Base-by-base conservation (phyloP, 2,113 vertebrate species). In the Sebastes fasciatus region DNA sequence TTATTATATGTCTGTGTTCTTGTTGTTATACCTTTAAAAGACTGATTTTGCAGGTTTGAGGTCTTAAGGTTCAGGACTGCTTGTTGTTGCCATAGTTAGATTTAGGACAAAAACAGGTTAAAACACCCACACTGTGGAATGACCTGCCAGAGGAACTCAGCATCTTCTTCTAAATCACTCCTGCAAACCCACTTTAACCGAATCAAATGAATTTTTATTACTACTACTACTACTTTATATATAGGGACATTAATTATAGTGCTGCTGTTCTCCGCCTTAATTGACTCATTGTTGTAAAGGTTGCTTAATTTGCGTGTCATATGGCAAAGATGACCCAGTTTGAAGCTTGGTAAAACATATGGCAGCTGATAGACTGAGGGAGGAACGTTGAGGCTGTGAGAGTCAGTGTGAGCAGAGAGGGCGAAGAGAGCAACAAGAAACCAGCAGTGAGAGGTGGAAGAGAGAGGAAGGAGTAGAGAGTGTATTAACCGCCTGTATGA, bases 401-500 rank as follows among this genome's bases (percentile, higher is more conserved):
- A 49, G 67, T 42, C 6, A 40, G 52, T 13, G 21, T 64, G 42
- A 63, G 66, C 13, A 48, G 57, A 21, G 67, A 75, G 77, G 19
- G 70, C 26, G 61, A 79, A 65, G 60, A 40, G 73, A 46, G 72
- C 51, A 62, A 51, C 64, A 61, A 68, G 21, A 68, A 45, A 52
- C 74, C 51, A 46, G 52, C 17, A 77, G 60, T 48, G 46, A 80
- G 72, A 64, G 21, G 34, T 67, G 54, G 77, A 79, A 69, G 58
- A 67, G 78, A 73, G 16, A 74, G 21, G 40, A 66, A 49, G 19
- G 45, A 72, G 61, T 1, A 8, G 40, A 69, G 58, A 79, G 76
- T 74, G 84, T 62, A 67, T 82, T 55, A 75, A 81, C 73, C 4
- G 67, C 77, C 64, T 82, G 65, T 77, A 78, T 85, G 83, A 78